These are phyloP conservation scores for Aplocera efformata DNA, from an alignment of 2,888 invertebrate genomes.

Conservation along the genomic window DNA sequence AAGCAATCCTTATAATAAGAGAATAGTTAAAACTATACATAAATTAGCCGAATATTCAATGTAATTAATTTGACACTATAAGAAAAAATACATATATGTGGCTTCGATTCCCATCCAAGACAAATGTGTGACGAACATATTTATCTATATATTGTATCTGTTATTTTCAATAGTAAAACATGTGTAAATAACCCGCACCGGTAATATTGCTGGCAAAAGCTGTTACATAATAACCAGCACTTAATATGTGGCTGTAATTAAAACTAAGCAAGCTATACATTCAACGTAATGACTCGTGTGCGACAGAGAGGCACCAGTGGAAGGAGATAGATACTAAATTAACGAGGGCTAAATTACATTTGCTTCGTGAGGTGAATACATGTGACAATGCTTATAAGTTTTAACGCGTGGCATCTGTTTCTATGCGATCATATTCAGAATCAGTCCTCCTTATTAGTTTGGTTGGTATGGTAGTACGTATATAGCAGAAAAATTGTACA, in stretches of 20 bases:
- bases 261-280: conserved; percentile 56
- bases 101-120: too few relatives aligned
- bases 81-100: too few relatives aligned
- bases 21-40: too few relatives aligned
- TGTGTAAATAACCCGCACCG: conserved; percentile 31
- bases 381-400: conserved; percentile 40
- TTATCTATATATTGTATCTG: too few relatives aligned
- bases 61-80: too few relatives aligned
- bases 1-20: too few relatives aligned
- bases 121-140: too few relatives aligned
- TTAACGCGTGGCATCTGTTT: conserved; percentile 33
- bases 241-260: conserved; percentile 51
- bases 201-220: conserved; percentile 43
- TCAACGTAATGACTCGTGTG: conserved; percentile 39
- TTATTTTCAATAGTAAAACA: conserved; percentile 18
- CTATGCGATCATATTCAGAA: neutral
- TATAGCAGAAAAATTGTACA: too few relatives aligned
- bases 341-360: conserved; percentile 63
- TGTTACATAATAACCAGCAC: too few relatives aligned
- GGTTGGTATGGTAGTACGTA: too few relatives aligned
- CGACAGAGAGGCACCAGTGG: conserved; percentile 30
- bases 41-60: too few relatives aligned
- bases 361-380: conserved; percentile 50
- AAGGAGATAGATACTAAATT: conserved; percentile 41
- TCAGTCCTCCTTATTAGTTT: too few relatives aligned